Conservation (phyloP, 2,113 vertebrate genomes). For the Mus spicilegus region DNA sequence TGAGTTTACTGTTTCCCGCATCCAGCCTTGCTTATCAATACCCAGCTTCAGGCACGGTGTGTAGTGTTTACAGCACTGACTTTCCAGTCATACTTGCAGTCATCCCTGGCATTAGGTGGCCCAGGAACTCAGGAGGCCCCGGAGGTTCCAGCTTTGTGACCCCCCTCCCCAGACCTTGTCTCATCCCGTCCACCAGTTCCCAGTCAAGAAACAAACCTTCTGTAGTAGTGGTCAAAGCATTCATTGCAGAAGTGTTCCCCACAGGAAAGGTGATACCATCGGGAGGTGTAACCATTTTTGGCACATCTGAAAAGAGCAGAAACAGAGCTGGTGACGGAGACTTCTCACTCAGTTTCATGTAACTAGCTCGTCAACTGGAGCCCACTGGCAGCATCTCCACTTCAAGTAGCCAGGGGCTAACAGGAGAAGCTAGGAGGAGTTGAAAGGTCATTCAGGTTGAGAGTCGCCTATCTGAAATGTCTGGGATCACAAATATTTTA, state of each 20-base stretch:
- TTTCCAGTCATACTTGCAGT: no score
- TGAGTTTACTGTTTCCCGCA: background rate
- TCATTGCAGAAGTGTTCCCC: slow-evolving; percentile 99
- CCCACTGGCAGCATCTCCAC: background rate
- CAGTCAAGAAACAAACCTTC: slow-evolving; percentile 90
- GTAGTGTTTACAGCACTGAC: background rate
- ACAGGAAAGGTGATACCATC: slow-evolving; percentile 99
- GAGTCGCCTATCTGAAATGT: background rate
- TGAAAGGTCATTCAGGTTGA: no score
- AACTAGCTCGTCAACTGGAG: background rate
- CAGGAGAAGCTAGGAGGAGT: background rate
- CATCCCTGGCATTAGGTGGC: background rate
- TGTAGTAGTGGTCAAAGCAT: slow-evolving; percentile 98
- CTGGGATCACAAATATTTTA: background rate
- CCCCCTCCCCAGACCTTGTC: background rate
- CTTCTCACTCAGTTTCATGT: background rate
- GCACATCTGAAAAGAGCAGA: slow-evolving; percentile 91
- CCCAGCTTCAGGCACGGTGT: background rate
- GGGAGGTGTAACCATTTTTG: slow-evolving; percentile 98
- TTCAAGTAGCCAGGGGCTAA: background rate
- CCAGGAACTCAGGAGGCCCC: background rate
- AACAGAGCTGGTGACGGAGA: slow-evolving; percentile 45
- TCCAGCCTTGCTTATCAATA: no score
- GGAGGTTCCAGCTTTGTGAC: background rate
- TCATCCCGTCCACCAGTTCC: background rate